Evolutionary conservation across 2,888 invertebrate genomes (phyloP).

Genomic region (Masnerella sp.): DNA sequence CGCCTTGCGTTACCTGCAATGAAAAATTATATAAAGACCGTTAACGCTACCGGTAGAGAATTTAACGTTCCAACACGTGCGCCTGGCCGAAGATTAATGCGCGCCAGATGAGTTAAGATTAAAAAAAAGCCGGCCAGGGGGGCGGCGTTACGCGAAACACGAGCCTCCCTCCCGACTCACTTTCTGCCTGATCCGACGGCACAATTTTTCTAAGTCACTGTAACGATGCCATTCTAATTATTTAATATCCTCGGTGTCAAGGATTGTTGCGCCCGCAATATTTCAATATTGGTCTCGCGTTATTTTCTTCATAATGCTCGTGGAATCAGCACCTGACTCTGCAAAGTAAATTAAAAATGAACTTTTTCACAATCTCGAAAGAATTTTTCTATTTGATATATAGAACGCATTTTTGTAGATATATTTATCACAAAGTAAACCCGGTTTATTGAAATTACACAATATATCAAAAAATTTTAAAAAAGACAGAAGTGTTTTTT

Average conservation of each 20-base stretch:
- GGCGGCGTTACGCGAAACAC: slow-evolving; percentile 52
- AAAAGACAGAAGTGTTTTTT: no score
- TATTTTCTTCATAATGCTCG: no score
- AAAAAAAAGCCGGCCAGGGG: slow-evolving; percentile 42
- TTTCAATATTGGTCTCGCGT: slow-evolving; percentile 29
- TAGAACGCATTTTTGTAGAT: no score
- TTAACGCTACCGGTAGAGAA: slow-evolving; percentile 59
- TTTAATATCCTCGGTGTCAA: slow-evolving; percentile 37
- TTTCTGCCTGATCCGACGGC: slow-evolving; percentile 40
- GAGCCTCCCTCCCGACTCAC: slow-evolving; percentile 53
- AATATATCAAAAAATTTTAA: no score
- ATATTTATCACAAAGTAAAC: no score
- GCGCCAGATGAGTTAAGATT: slow-evolving; percentile 60
- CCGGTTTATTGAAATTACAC: no score
- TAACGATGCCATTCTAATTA: slow-evolving; percentile 50
- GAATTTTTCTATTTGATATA: no score
- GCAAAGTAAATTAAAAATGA: no score
- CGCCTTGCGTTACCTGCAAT: slow-evolving; percentile 60
- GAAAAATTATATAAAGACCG: slow-evolving; percentile 64
- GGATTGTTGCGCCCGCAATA: slow-evolving; percentile 19
- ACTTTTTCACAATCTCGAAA: no score
- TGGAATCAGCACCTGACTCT: no score
- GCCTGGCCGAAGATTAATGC: slow-evolving; percentile 60
- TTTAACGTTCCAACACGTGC: slow-evolving; percentile 62
- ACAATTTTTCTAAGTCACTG: slow-evolving; percentile 57